Conservation (phyloP, 2,113 vertebrate genomes). For the Steatornis caripensis region DNA sequence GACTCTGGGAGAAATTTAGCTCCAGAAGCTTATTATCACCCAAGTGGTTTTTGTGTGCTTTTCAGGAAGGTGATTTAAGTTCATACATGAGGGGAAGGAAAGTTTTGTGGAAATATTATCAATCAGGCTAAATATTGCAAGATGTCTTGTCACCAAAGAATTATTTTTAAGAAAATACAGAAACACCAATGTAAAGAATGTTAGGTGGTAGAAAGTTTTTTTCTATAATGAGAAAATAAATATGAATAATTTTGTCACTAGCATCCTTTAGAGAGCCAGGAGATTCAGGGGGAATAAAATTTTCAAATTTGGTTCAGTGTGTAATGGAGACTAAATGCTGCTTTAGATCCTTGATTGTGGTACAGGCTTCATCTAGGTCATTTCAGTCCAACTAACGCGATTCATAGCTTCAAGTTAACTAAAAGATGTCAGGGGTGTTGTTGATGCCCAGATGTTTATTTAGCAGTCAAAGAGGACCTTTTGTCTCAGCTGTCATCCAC, state of each 20-base stretch:
- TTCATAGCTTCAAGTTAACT: neutral
- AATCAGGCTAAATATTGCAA: neutral
- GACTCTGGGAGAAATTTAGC: neutral
- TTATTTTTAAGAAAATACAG: neutral
- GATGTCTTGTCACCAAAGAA: neutral
- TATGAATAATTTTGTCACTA: neutral
- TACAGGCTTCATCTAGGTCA: neutral
- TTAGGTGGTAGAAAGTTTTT: neutral
- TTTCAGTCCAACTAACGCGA: neutral
- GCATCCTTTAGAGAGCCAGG: neutral
- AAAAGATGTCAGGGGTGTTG: neutral
- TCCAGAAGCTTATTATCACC: neutral
- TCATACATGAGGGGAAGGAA: neutral
- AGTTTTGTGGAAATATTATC: neutral
- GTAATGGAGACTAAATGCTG: neutral
- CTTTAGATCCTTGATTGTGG: neutral
- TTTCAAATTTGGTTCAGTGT: neutral
- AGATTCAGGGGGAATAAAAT: neutral
- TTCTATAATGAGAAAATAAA: neutral
- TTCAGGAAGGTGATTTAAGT: neutral
- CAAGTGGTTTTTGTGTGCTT: neutral
- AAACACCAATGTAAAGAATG: neutral
- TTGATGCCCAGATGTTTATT: neutral
- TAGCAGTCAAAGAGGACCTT: neutral
- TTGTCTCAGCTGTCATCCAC: neutral